These are phyloP conservation scores for Zhuqinia jingwanae DNA, from an alignment of 2,888 invertebrate species.

Conservation along the genomic window DNA sequence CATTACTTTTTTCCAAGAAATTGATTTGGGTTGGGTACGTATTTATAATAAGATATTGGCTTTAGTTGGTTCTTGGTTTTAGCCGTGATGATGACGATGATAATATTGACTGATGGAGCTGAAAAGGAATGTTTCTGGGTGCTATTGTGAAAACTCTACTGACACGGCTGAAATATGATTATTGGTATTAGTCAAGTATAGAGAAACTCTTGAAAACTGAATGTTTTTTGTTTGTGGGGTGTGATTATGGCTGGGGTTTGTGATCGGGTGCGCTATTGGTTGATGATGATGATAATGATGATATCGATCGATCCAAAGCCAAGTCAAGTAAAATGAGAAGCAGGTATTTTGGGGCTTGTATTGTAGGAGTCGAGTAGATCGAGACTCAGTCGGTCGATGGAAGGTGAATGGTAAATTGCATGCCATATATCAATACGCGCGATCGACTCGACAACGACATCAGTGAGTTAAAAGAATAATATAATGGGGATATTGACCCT, in stretches of 20 bases:
- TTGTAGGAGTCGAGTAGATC: background rate
- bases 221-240: background rate
- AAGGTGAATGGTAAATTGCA: constrained; percentile 64
- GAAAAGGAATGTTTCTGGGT: background rate
- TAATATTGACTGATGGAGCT: background rate
- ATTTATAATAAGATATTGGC: too few relatives aligned
- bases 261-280: background rate
- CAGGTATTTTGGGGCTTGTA: constrained; percentile 21
- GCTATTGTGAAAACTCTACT: background rate
- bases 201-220: background rate
- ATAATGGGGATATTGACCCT: constrained; percentile 68
- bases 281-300: background rate
- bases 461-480: background rate
- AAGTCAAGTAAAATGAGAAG: constrained; percentile 7
- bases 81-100: background rate
- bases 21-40: too few relatives aligned
- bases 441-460: background rate
- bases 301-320: constrained; percentile 42
- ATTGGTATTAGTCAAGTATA: background rate
- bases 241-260: too few relatives aligned
- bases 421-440: constrained; percentile 57
- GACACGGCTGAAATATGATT: background rate
- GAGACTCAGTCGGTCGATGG: background rate
- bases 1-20: too few relatives aligned
- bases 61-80: too few relatives aligned